Conservation (phyloP, 2,797 vertebrate species). For the Leptatherina wallacei region DNA sequence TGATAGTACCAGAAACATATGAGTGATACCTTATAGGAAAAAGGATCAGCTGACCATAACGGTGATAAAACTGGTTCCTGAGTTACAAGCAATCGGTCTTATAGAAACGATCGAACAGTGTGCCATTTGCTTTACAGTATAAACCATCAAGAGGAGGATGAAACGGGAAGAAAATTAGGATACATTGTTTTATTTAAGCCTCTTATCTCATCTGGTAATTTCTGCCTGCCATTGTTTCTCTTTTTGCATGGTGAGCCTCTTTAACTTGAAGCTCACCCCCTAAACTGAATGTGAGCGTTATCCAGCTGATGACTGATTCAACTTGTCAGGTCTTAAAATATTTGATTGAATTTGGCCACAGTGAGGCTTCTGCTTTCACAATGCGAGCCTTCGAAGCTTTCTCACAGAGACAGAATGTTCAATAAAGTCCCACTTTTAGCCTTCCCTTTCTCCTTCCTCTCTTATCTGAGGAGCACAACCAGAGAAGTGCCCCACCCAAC, state of each 20-base stretch:
- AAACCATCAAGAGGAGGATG: conserved; percentile 24
- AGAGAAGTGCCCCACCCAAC: conserved; percentile 65
- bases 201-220: conserved; percentile 17
- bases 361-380: conserved; percentile 61
- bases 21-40: neutral
- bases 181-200: conserved; percentile 22
- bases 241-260: conserved; percentile 41
- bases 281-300: conserved; percentile 66
- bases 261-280: conserved; percentile 58
- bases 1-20: neutral
- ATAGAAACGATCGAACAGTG: conserved; percentile 25
- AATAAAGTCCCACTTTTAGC: conserved; percentile 67
- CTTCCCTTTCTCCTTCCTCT: conserved; percentile 50
- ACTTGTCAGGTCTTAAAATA: conserved; percentile 74
- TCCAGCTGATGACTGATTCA: conserved; percentile 77
- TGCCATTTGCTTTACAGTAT: conserved; percentile 27
- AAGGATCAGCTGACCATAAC: conserved; percentile 1
- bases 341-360: conserved; percentile 76
- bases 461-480: conserved; percentile 66
- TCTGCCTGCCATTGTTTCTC: conserved; percentile 34
- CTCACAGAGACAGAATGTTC: conserved; percentile 65
- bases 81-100: conserved; percentile 15
- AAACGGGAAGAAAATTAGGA: conserved; percentile 22
- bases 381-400: conserved; percentile 47
- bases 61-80: neutral